Evolutionary conservation across 1,140 invertebrate genomes (phyloP).

Genomic region (Ruditapes philippinarum): DNA sequence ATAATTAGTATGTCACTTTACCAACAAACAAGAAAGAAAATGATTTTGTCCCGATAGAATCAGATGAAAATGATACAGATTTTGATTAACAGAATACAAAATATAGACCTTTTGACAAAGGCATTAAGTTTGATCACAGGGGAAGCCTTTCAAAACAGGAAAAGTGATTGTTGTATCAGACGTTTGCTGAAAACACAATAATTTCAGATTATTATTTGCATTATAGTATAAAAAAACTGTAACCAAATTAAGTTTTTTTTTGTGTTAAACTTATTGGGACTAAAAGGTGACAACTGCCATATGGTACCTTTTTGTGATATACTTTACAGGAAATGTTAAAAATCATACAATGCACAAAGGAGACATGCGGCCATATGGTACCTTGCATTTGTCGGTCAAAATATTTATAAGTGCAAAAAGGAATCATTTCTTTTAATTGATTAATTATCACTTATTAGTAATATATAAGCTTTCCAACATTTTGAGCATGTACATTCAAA

Average conservation of each 20-base stretch:
- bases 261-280: conserved; percentile 17
- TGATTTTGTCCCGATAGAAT: conserved; percentile 39
- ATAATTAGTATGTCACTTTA: conserved; percentile 18
- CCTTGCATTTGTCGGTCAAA: conserved; percentile 19
- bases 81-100: conserved; percentile 20
- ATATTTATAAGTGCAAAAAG: conserved; percentile 36
- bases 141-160: neutral
- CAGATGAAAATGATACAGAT: conserved; percentile 28
- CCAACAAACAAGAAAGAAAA: conserved; percentile 50
- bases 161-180: conserved; percentile 21
- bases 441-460: conserved; percentile 30
- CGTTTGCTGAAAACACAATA: conserved; percentile 12
- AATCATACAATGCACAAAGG: conserved; percentile 33
- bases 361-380: conserved; percentile 42
- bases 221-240: conserved; percentile 16
- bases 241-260: neutral
- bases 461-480: neutral
- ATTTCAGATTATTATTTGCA: neutral
- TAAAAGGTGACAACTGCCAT: conserved; percentile 37
- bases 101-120: neutral
- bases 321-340: neutral
- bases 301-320: conserved; percentile 46
- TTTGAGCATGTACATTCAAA: neutral
- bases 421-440: conserved; percentile 44
- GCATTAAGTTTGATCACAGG: neutral